phyloP scores from a whole-genome alignment of 2,797 vertebrate genomes.

The Cyprinella venusta region DNA sequence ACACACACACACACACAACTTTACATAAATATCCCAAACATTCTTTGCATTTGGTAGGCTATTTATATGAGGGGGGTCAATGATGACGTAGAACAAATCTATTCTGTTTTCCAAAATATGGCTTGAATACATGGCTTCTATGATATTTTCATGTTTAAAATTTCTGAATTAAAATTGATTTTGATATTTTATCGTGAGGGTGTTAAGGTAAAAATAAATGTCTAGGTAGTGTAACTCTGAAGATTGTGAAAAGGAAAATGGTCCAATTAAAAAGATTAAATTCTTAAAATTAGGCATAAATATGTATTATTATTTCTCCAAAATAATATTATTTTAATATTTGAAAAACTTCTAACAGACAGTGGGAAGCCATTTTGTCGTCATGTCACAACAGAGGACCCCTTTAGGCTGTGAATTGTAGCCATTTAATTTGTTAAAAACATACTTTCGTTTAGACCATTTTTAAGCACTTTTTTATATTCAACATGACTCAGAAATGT shows the following conservation, averaged over 20 bases:
- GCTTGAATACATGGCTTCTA: background rate
- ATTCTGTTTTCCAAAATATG: too few species aligned
- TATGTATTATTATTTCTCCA: background rate
- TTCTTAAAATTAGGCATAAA: background rate
- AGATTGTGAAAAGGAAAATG: background rate
- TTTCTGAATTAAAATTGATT: background rate
- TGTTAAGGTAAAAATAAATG: background rate
- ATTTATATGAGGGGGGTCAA: background rate
- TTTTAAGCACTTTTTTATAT: background rate
- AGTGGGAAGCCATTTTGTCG: constrained; percentile 26
- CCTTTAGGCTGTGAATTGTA: background rate
- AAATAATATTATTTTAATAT: constrained; percentile 1
- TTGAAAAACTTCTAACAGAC: background rate
- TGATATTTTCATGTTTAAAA: background rate
- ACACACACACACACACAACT: too few species aligned
- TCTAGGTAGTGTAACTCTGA: background rate
- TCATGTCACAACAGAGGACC: constrained; percentile 11
- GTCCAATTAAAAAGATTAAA: background rate
- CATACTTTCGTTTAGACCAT: too few species aligned
- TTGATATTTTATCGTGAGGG: background rate
- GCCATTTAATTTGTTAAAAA: background rate
- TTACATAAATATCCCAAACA: background rate
- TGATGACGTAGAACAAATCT: background rate
- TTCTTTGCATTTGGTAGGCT: background rate
- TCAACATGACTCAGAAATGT: background rate